Percentiles rank a stretch among this genome's conserved stretches.
Conservation (phyloP, 2,113 vertebrate species). For the Motacilla alba region DNA sequence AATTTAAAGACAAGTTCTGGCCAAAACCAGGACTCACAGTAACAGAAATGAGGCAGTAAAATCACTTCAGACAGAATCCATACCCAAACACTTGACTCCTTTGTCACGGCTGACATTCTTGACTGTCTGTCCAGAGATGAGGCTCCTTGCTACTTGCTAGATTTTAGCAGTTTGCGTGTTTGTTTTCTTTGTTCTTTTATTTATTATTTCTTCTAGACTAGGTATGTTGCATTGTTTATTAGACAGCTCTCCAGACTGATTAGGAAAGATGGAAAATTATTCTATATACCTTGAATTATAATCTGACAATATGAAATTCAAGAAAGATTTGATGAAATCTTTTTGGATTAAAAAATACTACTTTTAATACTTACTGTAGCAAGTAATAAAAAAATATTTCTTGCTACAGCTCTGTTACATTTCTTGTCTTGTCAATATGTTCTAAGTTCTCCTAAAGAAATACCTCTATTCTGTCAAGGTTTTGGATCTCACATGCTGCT, state of each 20-base stretch:
- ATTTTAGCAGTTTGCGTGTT: neutral
- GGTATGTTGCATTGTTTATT: neutral
- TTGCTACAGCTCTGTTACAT: neutral
- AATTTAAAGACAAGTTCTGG: neutral
- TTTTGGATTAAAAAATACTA: no score
- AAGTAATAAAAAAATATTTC: neutral
- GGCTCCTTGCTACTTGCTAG: neutral
- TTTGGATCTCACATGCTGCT: neutral
- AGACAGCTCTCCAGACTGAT: neutral
- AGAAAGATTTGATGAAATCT: neutral
- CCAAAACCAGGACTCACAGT: neutral
- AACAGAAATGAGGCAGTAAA: neutral
- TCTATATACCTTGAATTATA: fast-evolving
- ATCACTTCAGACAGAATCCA: neutral
- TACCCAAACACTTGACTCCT: neutral
- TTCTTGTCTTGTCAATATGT: neutral
- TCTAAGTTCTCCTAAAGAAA: neutral
- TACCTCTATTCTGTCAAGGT: neutral
- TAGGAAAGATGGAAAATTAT: neutral
- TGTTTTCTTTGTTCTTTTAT: neutral
- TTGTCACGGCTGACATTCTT: neutral
- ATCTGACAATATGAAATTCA: neutral
- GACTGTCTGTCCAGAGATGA: neutral
- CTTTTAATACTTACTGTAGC: no score
- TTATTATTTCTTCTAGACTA: neutral